Percentiles rank a stretch among this genome's conserved stretches.
These are phyloP conservation scores for Darevskia nairensis DNA, from an alignment of 2,797 vertebrate genomes.

Conservation along the genomic window DNA sequence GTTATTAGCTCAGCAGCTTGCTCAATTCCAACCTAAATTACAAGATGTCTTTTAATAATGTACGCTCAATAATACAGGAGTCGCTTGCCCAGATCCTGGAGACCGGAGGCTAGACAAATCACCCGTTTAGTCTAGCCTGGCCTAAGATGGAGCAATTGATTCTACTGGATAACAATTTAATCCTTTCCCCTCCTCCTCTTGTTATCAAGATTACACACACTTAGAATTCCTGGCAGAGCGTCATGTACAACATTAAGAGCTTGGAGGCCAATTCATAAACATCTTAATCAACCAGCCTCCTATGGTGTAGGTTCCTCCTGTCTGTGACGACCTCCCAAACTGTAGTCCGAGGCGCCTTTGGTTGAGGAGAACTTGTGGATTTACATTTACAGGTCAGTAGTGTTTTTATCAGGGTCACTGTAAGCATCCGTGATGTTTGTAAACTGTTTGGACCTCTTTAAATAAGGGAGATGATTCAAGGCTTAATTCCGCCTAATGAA, in stretches of 20 bases:
- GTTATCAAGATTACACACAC: constrained; percentile 38
- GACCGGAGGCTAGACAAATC: constrained; percentile 63
- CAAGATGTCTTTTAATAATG: constrained; percentile 36
- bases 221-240: constrained; percentile 49
- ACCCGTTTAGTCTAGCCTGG: constrained; percentile 59
- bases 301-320: constrained; percentile 38
- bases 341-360: constrained; percentile 41
- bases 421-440: constrained; percentile 20
- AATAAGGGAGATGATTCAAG: constrained; percentile 45
- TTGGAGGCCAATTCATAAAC: constrained; percentile 49
- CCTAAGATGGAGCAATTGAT: constrained; percentile 53
- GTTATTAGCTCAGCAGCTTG: constrained; percentile 47
- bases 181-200: constrained; percentile 29
- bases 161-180: constrained; percentile 54
- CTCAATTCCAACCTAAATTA: constrained; percentile 49
- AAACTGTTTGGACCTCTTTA: constrained; percentile 45
- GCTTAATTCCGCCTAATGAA: constrained; percentile 18
- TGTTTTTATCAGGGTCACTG: constrained; percentile 17
- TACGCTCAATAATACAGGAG: constrained; percentile 43
- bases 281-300: constrained; percentile 39
- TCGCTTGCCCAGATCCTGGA: constrained; percentile 42
- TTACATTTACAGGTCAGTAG: constrained; percentile 32
- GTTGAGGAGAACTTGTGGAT: background rate
- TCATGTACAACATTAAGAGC: constrained; percentile 28
- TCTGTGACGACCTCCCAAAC: constrained; percentile 40